Evolutionary conservation across 2,113 vertebrate genomes (phyloP), one percentile per base, ranked within the genome.

Genomic region (Tichodroma muraria): DNA sequence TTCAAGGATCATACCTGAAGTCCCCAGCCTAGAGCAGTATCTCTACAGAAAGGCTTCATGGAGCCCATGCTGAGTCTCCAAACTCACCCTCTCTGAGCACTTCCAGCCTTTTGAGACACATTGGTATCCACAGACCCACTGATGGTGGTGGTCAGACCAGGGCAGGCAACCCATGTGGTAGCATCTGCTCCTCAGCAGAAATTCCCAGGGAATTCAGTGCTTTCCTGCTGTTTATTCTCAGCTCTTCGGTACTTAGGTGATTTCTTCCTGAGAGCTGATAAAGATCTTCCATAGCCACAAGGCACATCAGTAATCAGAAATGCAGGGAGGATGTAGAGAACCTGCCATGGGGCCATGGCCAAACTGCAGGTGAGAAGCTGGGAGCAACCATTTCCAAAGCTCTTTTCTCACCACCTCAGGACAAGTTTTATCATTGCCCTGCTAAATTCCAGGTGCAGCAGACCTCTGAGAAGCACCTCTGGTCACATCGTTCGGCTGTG

Each of bases 41-140:
- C 50, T 66, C 16, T 79, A 37, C 22, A 33, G 60, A 76, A 66
- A 50, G n/a, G 12, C 15, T 84, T 45, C 17, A 5, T 9, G 20
- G 30, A 83, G 25, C 35, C 70, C 31, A 18, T 1, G 0, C 44
- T 68, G 28, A 40, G 17, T 12, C 19, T 61, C 38, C 21, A 12
- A 42, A 82, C 21, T 33, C 23, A 54, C 20, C 30, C 16, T 44
- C 38, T 42, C 63, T 6, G 37, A 85, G 33, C 4, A 2, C 38
- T 69, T 69, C 76, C 11, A 9, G 45, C 71, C 24, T 60, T 65
- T 35, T 0, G 0, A 69, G 64, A 12, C 42, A 28, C 11, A 3
- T 25, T 35, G 6, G 10, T 61, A 53, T 3, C 1, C 60, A 40
- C 28, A 35, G 59, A n/a, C 28, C 6, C 25, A 17, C 28, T 15